These are phyloP conservation scores for Sciurus niger DNA, from an alignment of 2,113 vertebrate genomes.

Conservation along the genomic window DNA sequence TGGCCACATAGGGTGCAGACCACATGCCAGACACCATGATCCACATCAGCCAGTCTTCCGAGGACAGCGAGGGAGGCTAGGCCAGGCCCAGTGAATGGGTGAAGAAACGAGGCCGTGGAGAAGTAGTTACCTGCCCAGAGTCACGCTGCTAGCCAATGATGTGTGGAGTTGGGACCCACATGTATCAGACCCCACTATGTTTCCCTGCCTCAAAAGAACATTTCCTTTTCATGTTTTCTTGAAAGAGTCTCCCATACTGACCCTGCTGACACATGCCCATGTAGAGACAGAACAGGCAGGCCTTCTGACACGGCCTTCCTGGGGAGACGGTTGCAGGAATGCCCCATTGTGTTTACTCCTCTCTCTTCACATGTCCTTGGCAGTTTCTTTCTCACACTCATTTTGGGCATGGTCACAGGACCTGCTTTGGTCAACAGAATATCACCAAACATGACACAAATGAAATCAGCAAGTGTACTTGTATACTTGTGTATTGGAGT, in stretches of 20 bases:
- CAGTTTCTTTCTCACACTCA: background rate
- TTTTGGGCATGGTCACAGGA: background rate
- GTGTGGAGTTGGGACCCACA: background rate
- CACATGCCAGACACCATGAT: background rate
- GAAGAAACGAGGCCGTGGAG: background rate
- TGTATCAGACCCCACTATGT: background rate
- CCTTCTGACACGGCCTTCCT: background rate
- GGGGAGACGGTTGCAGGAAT: background rate
- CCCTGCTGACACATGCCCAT: too few species aligned
- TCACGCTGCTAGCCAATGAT: background rate
- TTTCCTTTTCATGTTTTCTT: background rate
- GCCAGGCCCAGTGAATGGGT: background rate
- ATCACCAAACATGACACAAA: background rate
- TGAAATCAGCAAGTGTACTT: background rate
- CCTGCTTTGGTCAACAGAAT: background rate
- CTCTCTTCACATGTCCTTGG: background rate
- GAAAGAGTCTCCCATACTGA: background rate
- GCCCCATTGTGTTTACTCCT: background rate
- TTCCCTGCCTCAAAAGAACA: background rate
- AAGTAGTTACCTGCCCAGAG: background rate
- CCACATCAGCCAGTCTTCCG: background rate
- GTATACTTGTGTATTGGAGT: background rate
- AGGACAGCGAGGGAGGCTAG: background rate
- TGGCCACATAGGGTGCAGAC: background rate
- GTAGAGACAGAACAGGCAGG: fast-evolving